phyloP scores from a whole-genome alignment of 2,888 invertebrate species.

The Cenopis cana region DNA sequence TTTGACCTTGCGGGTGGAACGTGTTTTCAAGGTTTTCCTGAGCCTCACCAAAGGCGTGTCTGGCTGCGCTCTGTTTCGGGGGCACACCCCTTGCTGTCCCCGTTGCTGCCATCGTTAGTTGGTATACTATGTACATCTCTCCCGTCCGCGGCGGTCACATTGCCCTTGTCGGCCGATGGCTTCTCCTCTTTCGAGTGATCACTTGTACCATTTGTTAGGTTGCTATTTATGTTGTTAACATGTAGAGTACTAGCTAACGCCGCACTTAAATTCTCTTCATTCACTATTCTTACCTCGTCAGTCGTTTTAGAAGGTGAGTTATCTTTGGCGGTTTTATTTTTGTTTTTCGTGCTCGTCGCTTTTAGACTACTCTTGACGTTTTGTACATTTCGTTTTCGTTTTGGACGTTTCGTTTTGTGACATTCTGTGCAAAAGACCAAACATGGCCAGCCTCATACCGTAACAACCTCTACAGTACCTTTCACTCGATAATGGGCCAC shows the following conservation, averaged over 20 bases:
- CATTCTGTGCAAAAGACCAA: too few relatives aligned
- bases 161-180: slow-evolving; percentile 53
- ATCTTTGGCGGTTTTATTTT: slow-evolving; percentile 82
- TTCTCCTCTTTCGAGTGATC: slow-evolving; percentile 63
- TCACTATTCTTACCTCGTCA: slow-evolving; percentile 69
- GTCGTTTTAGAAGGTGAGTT: slow-evolving; percentile 63
- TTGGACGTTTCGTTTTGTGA: too few relatives aligned
- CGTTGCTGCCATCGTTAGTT: slow-evolving; percentile 64
- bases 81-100: slow-evolving; percentile 53
- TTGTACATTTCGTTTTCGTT: too few relatives aligned
- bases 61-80: slow-evolving; percentile 53
- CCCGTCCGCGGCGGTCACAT: slow-evolving; percentile 56
- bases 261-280: slow-evolving; percentile 73
- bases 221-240: slow-evolving; percentile 75
- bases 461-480: too few relatives aligned
- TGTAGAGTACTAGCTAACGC: slow-evolving; percentile 75
- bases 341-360: slow-evolving; percentile 73
- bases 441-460: too few relatives aligned
- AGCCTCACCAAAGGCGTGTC: slow-evolving; percentile 59
- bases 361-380: slow-evolving; percentile 76
- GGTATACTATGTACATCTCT: slow-evolving; percentile 78
- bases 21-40: slow-evolving; percentile 56
- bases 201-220: slow-evolving; percentile 79
- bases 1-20: slow-evolving; percentile 53
- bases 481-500: slow-evolving; percentile 15